phyloP scores from a whole-genome alignment of 2,113 vertebrate species.

The Elanus axillaris region DNA sequence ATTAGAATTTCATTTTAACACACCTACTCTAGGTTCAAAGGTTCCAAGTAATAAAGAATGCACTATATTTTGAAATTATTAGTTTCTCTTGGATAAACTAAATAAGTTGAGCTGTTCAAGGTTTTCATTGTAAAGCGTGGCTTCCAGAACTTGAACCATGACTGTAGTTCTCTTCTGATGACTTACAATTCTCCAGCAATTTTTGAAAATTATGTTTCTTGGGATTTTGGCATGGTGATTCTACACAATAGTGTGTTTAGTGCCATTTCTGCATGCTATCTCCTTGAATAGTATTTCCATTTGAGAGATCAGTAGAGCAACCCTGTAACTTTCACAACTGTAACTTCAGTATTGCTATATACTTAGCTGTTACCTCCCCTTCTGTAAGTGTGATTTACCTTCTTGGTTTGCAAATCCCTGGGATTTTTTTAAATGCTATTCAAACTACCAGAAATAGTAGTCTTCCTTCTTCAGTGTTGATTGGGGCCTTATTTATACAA shows the following conservation, averaged over 20 bases:
- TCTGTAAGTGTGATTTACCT: background rate
- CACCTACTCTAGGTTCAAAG: background rate
- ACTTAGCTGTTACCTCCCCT: background rate
- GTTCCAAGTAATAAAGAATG: background rate
- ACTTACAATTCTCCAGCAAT: background rate
- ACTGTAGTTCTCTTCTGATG: background rate
- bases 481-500: background rate
- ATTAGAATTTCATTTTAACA: background rate
- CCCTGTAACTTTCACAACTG: background rate
- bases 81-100: background rate
- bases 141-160: background rate
- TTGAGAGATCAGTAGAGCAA: background rate
- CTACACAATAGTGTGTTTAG: background rate
- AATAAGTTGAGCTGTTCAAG: background rate
- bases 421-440: background rate
- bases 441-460: background rate
- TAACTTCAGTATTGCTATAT: background rate
- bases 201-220: accelerated
- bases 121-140: background rate
- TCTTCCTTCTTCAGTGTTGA: background rate
- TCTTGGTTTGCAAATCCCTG: background rate
- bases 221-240: background rate
- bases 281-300: background rate
- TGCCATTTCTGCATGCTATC: background rate
- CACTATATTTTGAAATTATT: background rate